Percentiles rank a stretch among this genome's conserved stretches.
These are phyloP conservation scores for Tenthredo distinguenda DNA, from an alignment of 2,888 invertebrate genomes.

Conservation along the genomic window DNA sequence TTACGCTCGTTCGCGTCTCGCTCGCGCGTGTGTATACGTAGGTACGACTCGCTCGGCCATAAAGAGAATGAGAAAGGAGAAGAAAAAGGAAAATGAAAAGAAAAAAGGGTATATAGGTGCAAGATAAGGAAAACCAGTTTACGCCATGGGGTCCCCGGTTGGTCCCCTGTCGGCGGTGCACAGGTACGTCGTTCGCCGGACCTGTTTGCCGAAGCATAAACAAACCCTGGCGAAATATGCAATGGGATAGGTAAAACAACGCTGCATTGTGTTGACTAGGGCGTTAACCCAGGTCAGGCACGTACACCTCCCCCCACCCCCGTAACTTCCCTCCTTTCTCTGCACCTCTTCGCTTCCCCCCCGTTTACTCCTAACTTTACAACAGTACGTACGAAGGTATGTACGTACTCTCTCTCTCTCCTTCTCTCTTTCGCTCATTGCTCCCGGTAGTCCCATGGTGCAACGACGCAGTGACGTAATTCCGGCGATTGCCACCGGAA, in stretches of 20 bases:
- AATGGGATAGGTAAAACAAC: conserved; percentile 68
- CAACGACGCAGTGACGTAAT: conserved; percentile 32
- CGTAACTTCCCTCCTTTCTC: not conserved
- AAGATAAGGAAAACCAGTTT: conserved; percentile 61
- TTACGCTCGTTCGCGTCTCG: not conserved
- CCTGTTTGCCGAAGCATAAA: conserved; percentile 60
- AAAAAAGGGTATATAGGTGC: not conserved
- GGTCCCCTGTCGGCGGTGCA: conserved; percentile 28
- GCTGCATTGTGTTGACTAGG: conserved; percentile 69
- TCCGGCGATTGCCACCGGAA: conserved; percentile 51
- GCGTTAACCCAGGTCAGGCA: conserved; percentile 74
- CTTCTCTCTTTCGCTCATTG: conserved; percentile 50
- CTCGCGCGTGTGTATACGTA: not conserved
- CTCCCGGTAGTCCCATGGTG: not conserved
- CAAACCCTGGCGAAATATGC: conserved; percentile 57
- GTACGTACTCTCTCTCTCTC: conserved; percentile 56
- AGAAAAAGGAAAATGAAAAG: conserved; percentile 53
- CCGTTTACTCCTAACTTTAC: conserved; percentile 52
- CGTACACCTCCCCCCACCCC: conserved; percentile 32
- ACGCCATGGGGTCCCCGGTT: conserved; percentile 54
- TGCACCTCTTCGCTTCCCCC: conserved; percentile 50
- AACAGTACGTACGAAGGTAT: not conserved
- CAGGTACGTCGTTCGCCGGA: conserved; percentile 50
- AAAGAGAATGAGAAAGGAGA: conserved; percentile 45
- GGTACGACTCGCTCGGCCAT: not conserved